Base-by-base conservation (phyloP, 2,888 invertebrate species). In the Eucriotettix oculatus region DNA sequence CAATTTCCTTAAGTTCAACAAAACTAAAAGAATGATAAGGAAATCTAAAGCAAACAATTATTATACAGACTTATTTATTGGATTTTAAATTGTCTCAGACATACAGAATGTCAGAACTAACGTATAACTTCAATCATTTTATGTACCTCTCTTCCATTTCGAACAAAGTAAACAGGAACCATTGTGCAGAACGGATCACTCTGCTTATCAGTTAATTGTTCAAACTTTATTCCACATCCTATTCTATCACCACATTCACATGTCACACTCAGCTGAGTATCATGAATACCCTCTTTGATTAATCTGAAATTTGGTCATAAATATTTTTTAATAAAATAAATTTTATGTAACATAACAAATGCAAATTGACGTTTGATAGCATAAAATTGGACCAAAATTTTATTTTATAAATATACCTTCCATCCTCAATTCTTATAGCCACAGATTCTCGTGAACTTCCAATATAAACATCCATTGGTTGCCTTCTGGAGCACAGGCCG, bases 371-470 rank as follows among this genome's bases (percentile, higher is more conserved):
- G 29, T 29, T 29, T 29, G 29, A 29, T 5, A 29, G 29, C 29
- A 29, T 29, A 29, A 29, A 29, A 29, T 29, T 29, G 29, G 29
- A 29, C 29, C 29, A 29, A 29, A n/a, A 29, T 29, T 29, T 29
- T 2, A 29, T 7, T 29, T 56, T 56, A 40, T 44, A 40, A 41
- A 66, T 69, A 66, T 65, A 73, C 75, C 69, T 72, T 62, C 75
- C 76, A 69, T 74, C 73, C 64, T 73, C 74, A n/a, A 72, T 70
- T 66, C 73, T 71, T 64, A 72, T 74, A 10, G 72, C 75, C 5
- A 75, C 68, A 60, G 75, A 75, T 61, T 73, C 71, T 14, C 69
- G 66, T 41, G 69, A 69, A 69, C 71, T 72, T 9, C 75, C 75
- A 40, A 75, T 74, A 64, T 71, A 72, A 53, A 71, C 69, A 64